Evolutionary conservation across 1,140 invertebrate genomes (phyloP).

Genomic region (Planococcus citri): DNA sequence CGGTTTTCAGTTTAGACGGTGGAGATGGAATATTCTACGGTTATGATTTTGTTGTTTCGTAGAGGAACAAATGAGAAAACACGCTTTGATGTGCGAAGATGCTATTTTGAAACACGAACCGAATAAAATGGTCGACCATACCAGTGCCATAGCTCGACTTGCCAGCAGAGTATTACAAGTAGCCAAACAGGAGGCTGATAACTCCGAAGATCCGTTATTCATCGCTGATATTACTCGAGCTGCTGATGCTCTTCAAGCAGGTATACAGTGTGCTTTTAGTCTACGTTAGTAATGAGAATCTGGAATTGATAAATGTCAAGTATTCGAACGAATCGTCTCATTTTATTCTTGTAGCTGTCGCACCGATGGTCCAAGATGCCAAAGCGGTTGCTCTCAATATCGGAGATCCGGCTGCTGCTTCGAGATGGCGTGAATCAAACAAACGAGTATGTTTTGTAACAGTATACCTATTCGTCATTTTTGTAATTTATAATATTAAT

Average conservation of each 20-base stretch:
- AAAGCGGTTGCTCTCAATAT: slow-evolving; percentile 86
- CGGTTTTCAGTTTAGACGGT: too few relatives aligned
- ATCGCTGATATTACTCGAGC: slow-evolving; percentile 72
- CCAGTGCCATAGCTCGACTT: slow-evolving; percentile 77
- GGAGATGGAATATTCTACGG: too few relatives aligned
- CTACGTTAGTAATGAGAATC: too few relatives aligned
- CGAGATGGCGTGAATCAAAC: slow-evolving; percentile 82
- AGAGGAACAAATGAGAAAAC: slow-evolving; percentile 84
- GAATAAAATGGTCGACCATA: slow-evolving; percentile 91
- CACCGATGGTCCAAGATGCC: slow-evolving; percentile 90
- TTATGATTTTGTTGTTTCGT: too few relatives aligned
- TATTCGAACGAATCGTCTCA: background rate
- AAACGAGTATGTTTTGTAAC: slow-evolving; percentile 32
- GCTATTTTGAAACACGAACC: slow-evolving; percentile 75
- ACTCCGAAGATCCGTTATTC: slow-evolving; percentile 90
- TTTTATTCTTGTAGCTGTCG: slow-evolving; percentile 49
- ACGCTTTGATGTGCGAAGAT: slow-evolving; percentile 89
- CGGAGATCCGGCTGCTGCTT: slow-evolving; percentile 56
- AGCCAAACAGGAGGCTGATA: slow-evolving; percentile 93
- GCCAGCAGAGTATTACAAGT: slow-evolving; percentile 92
- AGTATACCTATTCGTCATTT: too few relatives aligned
- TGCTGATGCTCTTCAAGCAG: slow-evolving; percentile 65
- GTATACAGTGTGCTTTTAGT: slow-evolving; percentile 40
- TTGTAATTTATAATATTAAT: too few relatives aligned
- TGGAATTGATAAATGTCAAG: too few relatives aligned